Percentiles rank a stretch among this genome's conserved stretches.
phyloP scores from a whole-genome alignment of 2,888 invertebrate species.

The Drosophila pseudotalamancana region DNA sequence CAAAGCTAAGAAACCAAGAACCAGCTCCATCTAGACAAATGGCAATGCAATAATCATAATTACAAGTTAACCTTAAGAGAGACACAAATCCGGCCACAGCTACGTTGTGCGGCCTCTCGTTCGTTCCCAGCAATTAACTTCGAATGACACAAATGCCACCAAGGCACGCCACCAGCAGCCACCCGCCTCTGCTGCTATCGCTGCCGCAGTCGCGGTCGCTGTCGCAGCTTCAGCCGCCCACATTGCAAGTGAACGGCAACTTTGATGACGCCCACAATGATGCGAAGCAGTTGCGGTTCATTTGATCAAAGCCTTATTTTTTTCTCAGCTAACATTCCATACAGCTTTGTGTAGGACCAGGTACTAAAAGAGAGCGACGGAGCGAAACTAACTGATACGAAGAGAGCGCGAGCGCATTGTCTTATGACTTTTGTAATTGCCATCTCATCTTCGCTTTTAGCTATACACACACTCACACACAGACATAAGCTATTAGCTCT shows the following conservation, averaged over 20 bases:
- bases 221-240: constrained; percentile 44
- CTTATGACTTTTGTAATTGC: constrained; percentile 61
- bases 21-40: constrained; percentile 49
- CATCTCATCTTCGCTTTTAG: constrained; percentile 49
- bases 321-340: constrained; percentile 63
- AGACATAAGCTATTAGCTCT: constrained; percentile 33
- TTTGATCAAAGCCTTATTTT: constrained; percentile 63
- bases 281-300: constrained; percentile 64
- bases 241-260: constrained; percentile 76
- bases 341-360: constrained; percentile 61
- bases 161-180: constrained; percentile 65
- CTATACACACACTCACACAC: constrained; percentile 23
- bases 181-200: constrained; percentile 35
- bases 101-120: constrained; percentile 43
- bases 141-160: constrained; percentile 79
- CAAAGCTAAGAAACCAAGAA: constrained; percentile 38
- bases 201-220: constrained; percentile 23
- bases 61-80: constrained; percentile 79
- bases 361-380: constrained; percentile 16
- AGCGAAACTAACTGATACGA: neutral
- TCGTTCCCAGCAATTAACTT: constrained; percentile 79
- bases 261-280: constrained; percentile 73
- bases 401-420: constrained; percentile 40
- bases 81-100: constrained; percentile 71
- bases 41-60: constrained; percentile 69